These are phyloP conservation scores for Archips crataeganus DNA, from an alignment of 2,888 invertebrate genomes.

Conservation along the genomic window DNA sequence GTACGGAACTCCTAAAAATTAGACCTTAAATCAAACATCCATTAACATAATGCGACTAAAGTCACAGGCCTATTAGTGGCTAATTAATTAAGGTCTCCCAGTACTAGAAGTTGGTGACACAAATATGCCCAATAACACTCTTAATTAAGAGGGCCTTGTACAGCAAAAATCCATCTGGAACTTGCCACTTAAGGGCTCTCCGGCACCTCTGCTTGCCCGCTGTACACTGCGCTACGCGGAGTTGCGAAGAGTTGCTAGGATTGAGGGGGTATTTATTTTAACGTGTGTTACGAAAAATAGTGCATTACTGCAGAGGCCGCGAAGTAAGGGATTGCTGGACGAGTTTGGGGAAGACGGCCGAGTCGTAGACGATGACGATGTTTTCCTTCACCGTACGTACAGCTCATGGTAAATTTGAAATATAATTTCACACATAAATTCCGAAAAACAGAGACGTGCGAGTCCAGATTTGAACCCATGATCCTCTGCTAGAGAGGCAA, in stretches of 20 bases:
- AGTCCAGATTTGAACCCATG: too few relatives aligned
- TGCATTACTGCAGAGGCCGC: too few relatives aligned
- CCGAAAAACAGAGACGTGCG: too few relatives aligned
- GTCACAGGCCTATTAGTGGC: slow-evolving; percentile 47
- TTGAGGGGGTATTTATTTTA: not conserved
- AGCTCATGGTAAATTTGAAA: too few relatives aligned
- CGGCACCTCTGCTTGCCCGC: slow-evolving; percentile 60
- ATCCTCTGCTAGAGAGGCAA: too few relatives aligned
- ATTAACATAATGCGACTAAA: not conserved
- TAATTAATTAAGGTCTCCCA: slow-evolving; percentile 65
- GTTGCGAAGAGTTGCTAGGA: slow-evolving; percentile 44
- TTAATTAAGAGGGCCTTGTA: slow-evolving; percentile 70
- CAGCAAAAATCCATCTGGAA: slow-evolving; percentile 85
- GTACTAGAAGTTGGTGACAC: slow-evolving; percentile 63
- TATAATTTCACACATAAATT: too few relatives aligned
- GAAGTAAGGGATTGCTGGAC: too few relatives aligned
- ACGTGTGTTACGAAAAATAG: too few relatives aligned
- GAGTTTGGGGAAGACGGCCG: too few relatives aligned
- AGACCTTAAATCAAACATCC: not conserved
- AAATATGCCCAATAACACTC: slow-evolving; percentile 72
- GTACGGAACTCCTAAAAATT: not conserved
- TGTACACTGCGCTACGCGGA: slow-evolving; percentile 53
- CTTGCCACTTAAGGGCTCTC: slow-evolving; percentile 82
- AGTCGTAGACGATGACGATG: too few relatives aligned
- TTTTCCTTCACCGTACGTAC: too few relatives aligned